Evolutionary conservation across 2,888 invertebrate genomes (phyloP), one percentile per base, ranked within the genome.

Genomic region (Aplocera efformata): DNA sequence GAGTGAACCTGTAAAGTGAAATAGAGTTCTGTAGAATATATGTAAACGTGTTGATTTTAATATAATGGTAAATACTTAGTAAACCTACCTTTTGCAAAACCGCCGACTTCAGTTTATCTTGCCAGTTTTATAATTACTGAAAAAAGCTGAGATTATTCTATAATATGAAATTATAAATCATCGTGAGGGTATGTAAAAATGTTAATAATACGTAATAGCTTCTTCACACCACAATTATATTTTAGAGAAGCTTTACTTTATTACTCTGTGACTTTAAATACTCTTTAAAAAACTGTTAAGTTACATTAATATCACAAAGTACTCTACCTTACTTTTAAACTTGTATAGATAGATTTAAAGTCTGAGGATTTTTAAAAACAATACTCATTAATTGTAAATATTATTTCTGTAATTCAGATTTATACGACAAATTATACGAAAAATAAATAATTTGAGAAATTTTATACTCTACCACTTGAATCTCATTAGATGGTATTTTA

Each of bases 401-500:
- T 69, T 45, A 55, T 71, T 62, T 67, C 56, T 48, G 56, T 55
- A 54, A 65, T 71, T 60, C 66, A 63, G 68, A 63, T 39, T 27
- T 44, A 35, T 38, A 44, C 8, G 39, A 45, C 39, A 32, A 40
- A 40, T 17, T 63, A 62, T 64, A 63, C 63, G 63, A 54, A 29
- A 53, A 62, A 56, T 66, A 70, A 67, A 53, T 72, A 72, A 76
- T 74, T 79, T 78, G 75, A 71, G 71, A 77, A 78, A 67, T 74
- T 70, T 74, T 80, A 75, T 82, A 77, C 81, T 82, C 80, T 82
- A 81, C 78, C 78, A 81, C 77, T 82, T 79, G 85, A 83, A 88
- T 88, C 88, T 88, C 88, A 88, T 86, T 88, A 88, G 88, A 82
- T 79, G 78, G 75, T 86, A 84, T 84, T 75, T 79, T 80, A 55